Conservation (phyloP, 2,888 invertebrate species). For the Rapana venosa region DNA sequence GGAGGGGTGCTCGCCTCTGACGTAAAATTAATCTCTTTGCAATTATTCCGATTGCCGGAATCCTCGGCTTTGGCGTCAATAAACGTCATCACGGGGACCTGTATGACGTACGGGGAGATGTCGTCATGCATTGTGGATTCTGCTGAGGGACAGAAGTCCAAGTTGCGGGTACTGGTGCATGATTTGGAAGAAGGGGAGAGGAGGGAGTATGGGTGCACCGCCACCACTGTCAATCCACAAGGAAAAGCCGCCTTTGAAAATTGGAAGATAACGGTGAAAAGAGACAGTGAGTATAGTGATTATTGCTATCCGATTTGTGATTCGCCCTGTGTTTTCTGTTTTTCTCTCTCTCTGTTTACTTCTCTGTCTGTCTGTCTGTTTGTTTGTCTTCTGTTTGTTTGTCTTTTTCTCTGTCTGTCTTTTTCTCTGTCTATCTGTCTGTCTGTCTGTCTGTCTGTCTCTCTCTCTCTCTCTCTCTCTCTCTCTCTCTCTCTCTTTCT, state of each 20-base stretch:
- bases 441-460: neutral
- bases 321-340: too few relatives aligned
- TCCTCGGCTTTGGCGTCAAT: slow-evolving; percentile 8
- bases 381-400: too few relatives aligned
- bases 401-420: neutral
- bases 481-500: neutral
- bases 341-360: too few relatives aligned
- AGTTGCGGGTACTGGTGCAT: slow-evolving; percentile 26
- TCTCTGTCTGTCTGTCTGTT: too few relatives aligned
- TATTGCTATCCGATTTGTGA: too few relatives aligned
- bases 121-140: slow-evolving; percentile 24
- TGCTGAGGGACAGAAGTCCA: neutral
- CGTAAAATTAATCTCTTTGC: slow-evolving; percentile 31
- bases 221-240: neutral
- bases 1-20: slow-evolving; percentile 19
- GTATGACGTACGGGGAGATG: slow-evolving; percentile 29
- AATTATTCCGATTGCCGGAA: slow-evolving; percentile 5
- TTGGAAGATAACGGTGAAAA: neutral
- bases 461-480: neutral
- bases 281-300: neutral
- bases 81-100: slow-evolving; percentile 10
- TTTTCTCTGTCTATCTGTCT: neutral
- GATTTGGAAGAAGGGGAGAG: slow-evolving; percentile 37
- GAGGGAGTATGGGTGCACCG: slow-evolving; percentile 34
- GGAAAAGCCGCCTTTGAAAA: neutral